A percentile compares a stretch with the other conserved stretches of the same genome.
Conservation (phyloP, 1,140 invertebrate genomes). For the Saccostrea echinata region DNA sequence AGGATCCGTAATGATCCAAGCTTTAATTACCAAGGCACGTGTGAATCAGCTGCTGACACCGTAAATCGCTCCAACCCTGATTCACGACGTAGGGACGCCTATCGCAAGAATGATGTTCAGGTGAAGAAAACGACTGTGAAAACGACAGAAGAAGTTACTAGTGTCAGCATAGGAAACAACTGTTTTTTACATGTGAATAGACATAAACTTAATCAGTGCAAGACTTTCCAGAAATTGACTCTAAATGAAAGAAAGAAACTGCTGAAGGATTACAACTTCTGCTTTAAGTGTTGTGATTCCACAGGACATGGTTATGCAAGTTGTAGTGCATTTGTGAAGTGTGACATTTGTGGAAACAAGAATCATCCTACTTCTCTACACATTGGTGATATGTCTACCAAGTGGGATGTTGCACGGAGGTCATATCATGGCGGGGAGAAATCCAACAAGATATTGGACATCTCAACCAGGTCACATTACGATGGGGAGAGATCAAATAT, state of each 20-base stretch:
- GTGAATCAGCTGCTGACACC: too few relatives aligned
- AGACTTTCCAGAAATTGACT: conserved; percentile 33
- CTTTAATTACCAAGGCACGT: too few relatives aligned
- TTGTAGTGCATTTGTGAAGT: conserved; percentile 4
- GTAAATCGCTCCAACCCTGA: neutral
- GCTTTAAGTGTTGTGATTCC: conserved; percentile 46
- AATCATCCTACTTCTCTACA: neutral
- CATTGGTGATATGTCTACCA: too few relatives aligned
- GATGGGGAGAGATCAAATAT: neutral
- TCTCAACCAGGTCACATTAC: too few relatives aligned
- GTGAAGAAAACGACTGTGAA: conserved; percentile 11
- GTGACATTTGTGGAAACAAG: neutral
- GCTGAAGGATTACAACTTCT: conserved; percentile 1
- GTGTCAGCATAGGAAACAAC: neutral
- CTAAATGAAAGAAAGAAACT: conserved; percentile 29
- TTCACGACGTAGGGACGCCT: neutral
- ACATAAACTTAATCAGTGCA: conserved; percentile 43
- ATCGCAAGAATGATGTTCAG: neutral
- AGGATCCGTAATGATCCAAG: too few relatives aligned
- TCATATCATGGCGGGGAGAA: too few relatives aligned
- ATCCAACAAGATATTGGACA: neutral
- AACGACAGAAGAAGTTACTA: neutral
- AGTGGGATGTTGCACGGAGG: too few relatives aligned
- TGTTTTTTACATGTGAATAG: neutral
- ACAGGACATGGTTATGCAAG: conserved; percentile 1